Evolutionary conservation across 2,113 vertebrate species (phyloP).

Genomic region (Pungitius pungitius): DNA sequence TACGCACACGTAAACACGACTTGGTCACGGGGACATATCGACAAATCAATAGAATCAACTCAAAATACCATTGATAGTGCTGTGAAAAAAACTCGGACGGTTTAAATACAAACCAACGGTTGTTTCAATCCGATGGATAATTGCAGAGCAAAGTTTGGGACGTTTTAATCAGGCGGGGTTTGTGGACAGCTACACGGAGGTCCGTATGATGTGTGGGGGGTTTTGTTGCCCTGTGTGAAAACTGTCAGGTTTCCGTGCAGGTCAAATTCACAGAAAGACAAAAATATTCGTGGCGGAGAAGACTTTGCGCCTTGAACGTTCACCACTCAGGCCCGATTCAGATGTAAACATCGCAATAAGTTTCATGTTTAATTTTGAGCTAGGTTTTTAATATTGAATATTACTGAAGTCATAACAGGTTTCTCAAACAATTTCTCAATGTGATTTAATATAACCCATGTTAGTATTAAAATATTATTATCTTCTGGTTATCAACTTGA

Average conservation of each 20-base stretch:
- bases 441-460: neutral
- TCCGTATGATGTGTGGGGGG: accelerated
- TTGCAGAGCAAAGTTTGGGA: conserved; percentile 6
- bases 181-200: conserved; percentile 43
- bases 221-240: accelerated
- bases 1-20: conserved; percentile 49
- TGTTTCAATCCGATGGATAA: accelerated
- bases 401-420: neutral
- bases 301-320: neutral
- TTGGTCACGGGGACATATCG: neutral
- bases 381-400: neutral
- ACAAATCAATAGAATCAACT: accelerated
- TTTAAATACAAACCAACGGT: accelerated
- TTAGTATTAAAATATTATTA: neutral
- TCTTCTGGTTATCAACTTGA: neutral
- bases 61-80: accelerated
- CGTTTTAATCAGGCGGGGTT: conserved; percentile 61
- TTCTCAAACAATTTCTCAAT: neutral
- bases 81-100: accelerated
- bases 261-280: neutral
- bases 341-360: neutral
- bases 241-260: conserved; percentile 27
- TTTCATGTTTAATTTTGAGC: neutral
- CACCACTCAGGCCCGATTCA: too few relatives aligned
- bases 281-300: neutral